These are phyloP conservation scores for Dasypogon diadema DNA, from an alignment of 2,888 invertebrate species.

Conservation along the genomic window DNA sequence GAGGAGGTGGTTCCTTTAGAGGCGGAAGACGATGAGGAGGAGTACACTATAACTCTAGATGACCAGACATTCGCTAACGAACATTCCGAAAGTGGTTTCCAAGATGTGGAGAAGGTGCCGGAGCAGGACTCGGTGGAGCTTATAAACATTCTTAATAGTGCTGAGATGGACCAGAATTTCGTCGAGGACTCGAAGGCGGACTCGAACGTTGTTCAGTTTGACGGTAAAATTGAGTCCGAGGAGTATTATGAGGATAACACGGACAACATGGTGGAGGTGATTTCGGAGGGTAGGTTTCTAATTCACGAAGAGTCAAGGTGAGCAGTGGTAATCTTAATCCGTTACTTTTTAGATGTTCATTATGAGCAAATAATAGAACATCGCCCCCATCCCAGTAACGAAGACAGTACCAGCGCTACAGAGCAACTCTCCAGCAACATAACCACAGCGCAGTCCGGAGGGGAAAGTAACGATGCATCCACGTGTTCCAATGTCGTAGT, in stretches of 20 bases:
- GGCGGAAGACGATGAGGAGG: slow-evolving; percentile 59
- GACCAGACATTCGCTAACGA: slow-evolving; percentile 52
- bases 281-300: slow-evolving; percentile 54
- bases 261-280: slow-evolving; percentile 56
- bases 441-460: not conserved
- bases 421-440: not conserved
- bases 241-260: slow-evolving; percentile 53
- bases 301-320: no score
- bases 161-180: slow-evolving; percentile 1
- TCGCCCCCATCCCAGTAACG: slow-evolving; percentile 2
- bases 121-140: slow-evolving; percentile 26
- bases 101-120: slow-evolving; percentile 56
- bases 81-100: slow-evolving; percentile 34
- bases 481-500: not conserved
- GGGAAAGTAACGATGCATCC: not conserved
- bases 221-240: slow-evolving; percentile 27
- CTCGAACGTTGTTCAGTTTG: not conserved
- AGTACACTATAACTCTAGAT: slow-evolving; percentile 54
- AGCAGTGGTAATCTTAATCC: no score
- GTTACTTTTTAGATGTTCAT: slow-evolving; percentile 26
- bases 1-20: slow-evolving; percentile 57
- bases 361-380: slow-evolving; percentile 44
- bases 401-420: slow-evolving; percentile 20
- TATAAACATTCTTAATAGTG: not conserved
- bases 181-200: not conserved